These are phyloP conservation scores for Hydrochoerus hydrochaeris DNA, from an alignment of 2,113 vertebrate species.

Conservation along the genomic window DNA sequence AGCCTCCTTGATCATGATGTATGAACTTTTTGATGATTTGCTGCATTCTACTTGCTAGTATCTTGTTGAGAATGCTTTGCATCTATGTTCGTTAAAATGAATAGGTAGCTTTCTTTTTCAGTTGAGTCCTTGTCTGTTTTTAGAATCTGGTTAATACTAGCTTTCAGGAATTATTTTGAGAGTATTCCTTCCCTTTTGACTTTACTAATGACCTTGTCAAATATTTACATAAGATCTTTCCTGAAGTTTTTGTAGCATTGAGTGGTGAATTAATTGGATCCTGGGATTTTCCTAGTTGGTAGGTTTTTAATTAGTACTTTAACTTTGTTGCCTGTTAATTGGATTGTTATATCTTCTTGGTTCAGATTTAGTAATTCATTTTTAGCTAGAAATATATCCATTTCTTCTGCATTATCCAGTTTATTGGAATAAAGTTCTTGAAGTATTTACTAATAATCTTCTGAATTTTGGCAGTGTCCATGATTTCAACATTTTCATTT, in stretches of 20 bases:
- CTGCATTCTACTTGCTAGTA: background rate
- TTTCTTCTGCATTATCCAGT: background rate
- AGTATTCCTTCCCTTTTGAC: background rate
- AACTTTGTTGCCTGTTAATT: background rate
- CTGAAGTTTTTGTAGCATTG: background rate
- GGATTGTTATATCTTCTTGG: background rate
- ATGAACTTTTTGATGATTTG: background rate
- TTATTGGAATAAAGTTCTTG: background rate
- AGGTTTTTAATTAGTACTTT: background rate
- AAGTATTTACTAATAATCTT: background rate
- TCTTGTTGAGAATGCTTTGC: background rate
- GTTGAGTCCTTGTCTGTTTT: background rate
- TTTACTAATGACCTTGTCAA: background rate
- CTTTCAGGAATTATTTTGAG: background rate
- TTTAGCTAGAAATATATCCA: background rate
- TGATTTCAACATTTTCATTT: background rate
- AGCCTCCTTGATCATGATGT: background rate
- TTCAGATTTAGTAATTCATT: background rate
- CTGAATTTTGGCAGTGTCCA: background rate
- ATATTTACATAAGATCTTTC: background rate
- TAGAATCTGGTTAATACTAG: background rate
- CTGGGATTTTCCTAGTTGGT: background rate
- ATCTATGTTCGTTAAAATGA: background rate
- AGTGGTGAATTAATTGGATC: too few species aligned
- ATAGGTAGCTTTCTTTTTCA: background rate